A percentile compares a stretch with the other conserved stretches of the same genome.
phyloP scores from a whole-genome alignment of 2,113 vertebrate species.

The Catharus minimus region DNA sequence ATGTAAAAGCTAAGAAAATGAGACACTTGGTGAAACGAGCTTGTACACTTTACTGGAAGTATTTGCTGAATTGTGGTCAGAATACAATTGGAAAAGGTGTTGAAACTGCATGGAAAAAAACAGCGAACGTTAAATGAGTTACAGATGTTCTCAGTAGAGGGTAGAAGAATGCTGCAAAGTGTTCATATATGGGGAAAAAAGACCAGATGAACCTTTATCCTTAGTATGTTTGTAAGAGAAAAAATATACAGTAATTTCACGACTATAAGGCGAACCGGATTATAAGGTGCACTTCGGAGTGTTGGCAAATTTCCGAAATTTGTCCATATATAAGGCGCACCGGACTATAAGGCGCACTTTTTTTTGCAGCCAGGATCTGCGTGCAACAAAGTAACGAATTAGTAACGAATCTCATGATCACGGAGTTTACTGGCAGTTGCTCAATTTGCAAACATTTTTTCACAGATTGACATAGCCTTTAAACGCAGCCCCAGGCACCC shows the following conservation, averaged over 20 bases:
- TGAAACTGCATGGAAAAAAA: background rate
- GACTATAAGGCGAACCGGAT: too few species aligned
- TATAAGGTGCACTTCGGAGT: too few species aligned
- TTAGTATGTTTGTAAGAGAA: background rate
- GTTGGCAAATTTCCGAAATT: too few species aligned
- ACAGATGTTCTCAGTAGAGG: background rate
- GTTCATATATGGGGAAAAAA: background rate
- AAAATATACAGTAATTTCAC: background rate
- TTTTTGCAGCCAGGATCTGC: too few species aligned
- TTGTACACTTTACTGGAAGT: background rate
- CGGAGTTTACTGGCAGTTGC: too few species aligned
- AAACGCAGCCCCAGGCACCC: too few species aligned
- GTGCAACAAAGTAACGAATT: too few species aligned
- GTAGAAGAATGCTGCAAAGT: background rate
- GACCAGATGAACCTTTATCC: background rate
- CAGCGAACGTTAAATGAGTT: background rate
- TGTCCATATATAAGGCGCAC: too few species aligned
- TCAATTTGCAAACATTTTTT: too few species aligned
- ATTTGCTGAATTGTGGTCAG: background rate
- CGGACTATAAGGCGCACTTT: too few species aligned
- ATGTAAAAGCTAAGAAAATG: background rate
- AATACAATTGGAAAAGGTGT: background rate
- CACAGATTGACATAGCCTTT: too few species aligned
- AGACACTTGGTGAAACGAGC: background rate
- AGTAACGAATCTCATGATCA: too few species aligned